phyloP scores from a whole-genome alignment of 2,797 vertebrate genomes.

The Bradypodion pumilum region DNA sequence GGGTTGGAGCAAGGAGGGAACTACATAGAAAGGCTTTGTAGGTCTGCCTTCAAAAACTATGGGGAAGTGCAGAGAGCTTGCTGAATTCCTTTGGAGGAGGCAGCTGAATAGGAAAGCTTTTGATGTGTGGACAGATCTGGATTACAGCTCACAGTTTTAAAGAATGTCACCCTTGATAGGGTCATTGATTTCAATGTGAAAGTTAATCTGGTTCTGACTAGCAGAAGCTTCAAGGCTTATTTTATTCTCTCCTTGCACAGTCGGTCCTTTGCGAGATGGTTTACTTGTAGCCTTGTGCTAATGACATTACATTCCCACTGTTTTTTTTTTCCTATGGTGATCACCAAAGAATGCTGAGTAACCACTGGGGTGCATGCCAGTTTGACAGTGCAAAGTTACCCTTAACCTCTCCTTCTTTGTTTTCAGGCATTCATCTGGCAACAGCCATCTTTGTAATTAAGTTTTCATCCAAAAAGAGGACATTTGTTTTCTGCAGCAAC shows the following conservation, averaged over 20 bases:
- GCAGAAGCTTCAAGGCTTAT: background rate
- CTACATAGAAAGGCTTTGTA: background rate
- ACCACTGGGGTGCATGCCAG: constrained; percentile 60
- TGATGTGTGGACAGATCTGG: background rate
- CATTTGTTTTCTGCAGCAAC: constrained; percentile 48
- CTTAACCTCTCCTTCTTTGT: constrained; percentile 56
- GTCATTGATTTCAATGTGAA: background rate
- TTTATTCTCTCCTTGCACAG: constrained; percentile 32
- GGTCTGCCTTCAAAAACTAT: background rate
- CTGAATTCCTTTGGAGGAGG: background rate
- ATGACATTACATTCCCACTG: constrained; percentile 51
- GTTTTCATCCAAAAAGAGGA: constrained; percentile 59
- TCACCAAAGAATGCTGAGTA: constrained; percentile 62
- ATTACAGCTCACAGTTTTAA: background rate
- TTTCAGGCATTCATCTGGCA: constrained; percentile 52
- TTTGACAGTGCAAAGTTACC: constrained; percentile 60
- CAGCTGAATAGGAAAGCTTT: background rate
- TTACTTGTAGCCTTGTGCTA: constrained; percentile 54
- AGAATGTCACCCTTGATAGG: background rate
- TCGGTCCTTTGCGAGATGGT: constrained; percentile 31
- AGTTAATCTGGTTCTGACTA: constrained; percentile 7
- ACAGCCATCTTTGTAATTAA: constrained; percentile 58
- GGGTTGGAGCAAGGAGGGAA: background rate
- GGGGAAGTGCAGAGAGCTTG: no score
- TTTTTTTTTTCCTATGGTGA: constrained; percentile 51